Base-by-base conservation (phyloP, 1,140 invertebrate species). In the Leptopilina clavipes region DNA sequence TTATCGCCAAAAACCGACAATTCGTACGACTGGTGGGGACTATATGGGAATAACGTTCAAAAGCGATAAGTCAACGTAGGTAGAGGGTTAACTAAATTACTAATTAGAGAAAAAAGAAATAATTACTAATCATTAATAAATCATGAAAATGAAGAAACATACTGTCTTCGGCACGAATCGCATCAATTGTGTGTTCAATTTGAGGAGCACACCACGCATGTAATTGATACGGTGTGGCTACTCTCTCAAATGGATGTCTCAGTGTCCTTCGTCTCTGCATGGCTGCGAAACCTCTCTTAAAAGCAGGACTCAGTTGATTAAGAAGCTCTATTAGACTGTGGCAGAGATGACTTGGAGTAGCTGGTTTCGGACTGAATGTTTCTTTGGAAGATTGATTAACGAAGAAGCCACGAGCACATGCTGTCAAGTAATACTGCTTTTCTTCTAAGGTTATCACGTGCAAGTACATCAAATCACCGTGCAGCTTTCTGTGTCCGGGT, bases 91-190 rank as follows among this genome's bases (percentile, higher is more conserved):
- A n/a, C n/a, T n/a, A n/a, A n/a, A n/a, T 31, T 31, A 31, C 5
- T 31, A 31, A 31, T 31, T 31, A 2, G 25, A 31, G 1, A 31
- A 71, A 25, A 31, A 31, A 31, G 1, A 10, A 59, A 22, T 59
- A 59, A 59, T 10, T 59, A 59, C 1, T 22, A 3, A 18, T 22
- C n/a, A n/a, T n/a, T n/a, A n/a, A n/a, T n/a, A n/a, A n/a, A n/a
- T n/a, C n/a, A n/a, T n/a, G n/a, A n/a, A n/a, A n/a, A 52, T 8
- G 14, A n/a, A 17, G 7, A n/a, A 52, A 31, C 93, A 93, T 90
- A 96, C 96, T 97, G 90, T 99, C 99, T 92, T 99, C 98, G 17
- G 98, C 98, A 70, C 98, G 92, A 83, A 99, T 98, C 10, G 97
- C 97, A 89, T 99, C 98, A 19, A 99, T 94, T 0, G 95, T 97